Conservation (phyloP, 2,888 invertebrate species). For the Gisinianus flammeolus region DNA sequence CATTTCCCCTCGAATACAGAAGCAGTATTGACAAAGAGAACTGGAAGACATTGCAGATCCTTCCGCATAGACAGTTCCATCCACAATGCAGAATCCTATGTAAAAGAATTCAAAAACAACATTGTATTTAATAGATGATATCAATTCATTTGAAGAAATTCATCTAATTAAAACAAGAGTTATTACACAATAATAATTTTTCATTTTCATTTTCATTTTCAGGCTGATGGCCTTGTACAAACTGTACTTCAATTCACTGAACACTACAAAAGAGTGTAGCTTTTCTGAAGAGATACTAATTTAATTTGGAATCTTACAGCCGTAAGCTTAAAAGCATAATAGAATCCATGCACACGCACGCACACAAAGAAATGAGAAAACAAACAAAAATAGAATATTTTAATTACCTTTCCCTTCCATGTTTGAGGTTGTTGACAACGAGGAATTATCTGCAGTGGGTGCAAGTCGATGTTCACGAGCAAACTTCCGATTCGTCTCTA, state of each 20-base stretch:
- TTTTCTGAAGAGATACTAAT: too few species aligned
- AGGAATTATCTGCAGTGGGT: slow-evolving; percentile 40
- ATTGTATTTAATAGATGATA: too few species aligned
- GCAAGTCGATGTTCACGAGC: slow-evolving; percentile 49
- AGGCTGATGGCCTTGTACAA: too few species aligned
- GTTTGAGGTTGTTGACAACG: slow-evolving; percentile 22
- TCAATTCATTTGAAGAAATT: too few species aligned
- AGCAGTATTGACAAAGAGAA: slow-evolving; percentile 81
- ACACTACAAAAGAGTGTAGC: too few species aligned
- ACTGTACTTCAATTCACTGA: too few species aligned
- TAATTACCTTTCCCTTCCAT: slow-evolving; percentile 39
- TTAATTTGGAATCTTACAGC: too few species aligned
- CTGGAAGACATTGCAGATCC: slow-evolving; percentile 83
- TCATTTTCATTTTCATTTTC: too few species aligned
- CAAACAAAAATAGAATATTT: neutral
- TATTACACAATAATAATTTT: too few species aligned
- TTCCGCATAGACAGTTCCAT: slow-evolving; percentile 75
- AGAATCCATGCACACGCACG: neutral
- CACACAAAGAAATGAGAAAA: too few species aligned
- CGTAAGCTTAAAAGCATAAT: too few species aligned
- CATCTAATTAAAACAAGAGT: too few species aligned
- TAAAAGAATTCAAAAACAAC: slow-evolving; percentile 42
- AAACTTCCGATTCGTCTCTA: slow-evolving; percentile 48
- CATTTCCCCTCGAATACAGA: slow-evolving; percentile 76
- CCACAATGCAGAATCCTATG: slow-evolving; percentile 72